Conservation (phyloP, 2,888 invertebrate species). For the Ornithoptera priamus region DNA sequence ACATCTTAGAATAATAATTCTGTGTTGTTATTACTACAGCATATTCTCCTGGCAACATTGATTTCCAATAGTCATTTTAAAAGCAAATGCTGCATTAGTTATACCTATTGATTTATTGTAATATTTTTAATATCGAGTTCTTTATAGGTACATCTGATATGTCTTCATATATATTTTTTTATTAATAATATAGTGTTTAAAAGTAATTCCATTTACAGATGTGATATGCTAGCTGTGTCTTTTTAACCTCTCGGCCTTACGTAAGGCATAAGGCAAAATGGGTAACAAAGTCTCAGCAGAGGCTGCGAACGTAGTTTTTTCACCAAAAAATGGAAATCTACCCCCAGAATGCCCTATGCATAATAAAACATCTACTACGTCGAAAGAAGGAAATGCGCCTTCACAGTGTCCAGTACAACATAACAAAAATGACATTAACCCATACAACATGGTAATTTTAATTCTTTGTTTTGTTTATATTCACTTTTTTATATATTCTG, state of each 20-base stretch:
- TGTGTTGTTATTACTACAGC: background rate
- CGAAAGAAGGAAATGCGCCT: constrained; percentile 39
- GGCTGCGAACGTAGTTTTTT: constrained; percentile 43
- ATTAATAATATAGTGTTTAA: background rate
- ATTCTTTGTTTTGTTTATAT: background rate
- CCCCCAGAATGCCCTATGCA: constrained; percentile 95
- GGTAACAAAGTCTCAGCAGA: constrained; percentile 70
- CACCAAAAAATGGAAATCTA: constrained; percentile 57
- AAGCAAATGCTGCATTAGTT: background rate
- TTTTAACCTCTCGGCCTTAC: constrained; percentile 63
- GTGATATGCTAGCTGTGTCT: constrained; percentile 36
- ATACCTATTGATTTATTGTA: background rate
- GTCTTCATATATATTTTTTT: background rate
- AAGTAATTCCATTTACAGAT: constrained; percentile 31
- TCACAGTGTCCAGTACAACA: constrained; percentile 88
- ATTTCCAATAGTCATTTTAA: background rate
- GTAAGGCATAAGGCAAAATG: constrained; percentile 62
- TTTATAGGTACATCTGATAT: background rate
- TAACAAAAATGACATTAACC: constrained; percentile 85
- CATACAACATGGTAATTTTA: constrained; percentile 87
- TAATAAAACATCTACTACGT: constrained; percentile 40
- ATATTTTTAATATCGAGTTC: background rate
- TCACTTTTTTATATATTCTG: background rate
- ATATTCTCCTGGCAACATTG: background rate
- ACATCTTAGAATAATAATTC: background rate